Base-by-base conservation (phyloP, 1,140 invertebrate genomes). In the Lethrus apterus region DNA sequence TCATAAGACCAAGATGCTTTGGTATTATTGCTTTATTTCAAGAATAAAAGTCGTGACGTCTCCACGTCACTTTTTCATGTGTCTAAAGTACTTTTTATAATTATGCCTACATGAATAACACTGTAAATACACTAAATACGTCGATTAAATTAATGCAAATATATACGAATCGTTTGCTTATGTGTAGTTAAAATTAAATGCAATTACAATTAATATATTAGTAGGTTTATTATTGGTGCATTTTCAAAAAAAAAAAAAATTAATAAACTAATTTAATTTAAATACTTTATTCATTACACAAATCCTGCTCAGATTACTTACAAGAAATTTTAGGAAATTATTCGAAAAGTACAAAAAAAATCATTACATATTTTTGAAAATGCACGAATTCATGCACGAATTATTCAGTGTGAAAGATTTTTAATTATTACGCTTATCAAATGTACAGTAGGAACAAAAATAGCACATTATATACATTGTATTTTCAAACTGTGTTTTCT, bases 21-120 rank as follows among this genome's bases (percentile, higher is more conserved):
- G 60, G 59, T 61, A 59, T 55, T 60, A 63, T 58, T 56, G 60
- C 60, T 63, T 63, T 63, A 63, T 59, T 57, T 50, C 48, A 52
- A 34, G 42, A 21, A 35, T 48, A 19, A 26, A 32, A 48, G 11
- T 2, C 9, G 7, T 9, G 14, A 26, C 23, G 23, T 26, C n/a
- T 26, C 5, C 23, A 7, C 23, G 5, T 26, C n/a, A 26, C n/a
- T n/a, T 26, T n/a, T n/a, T 7, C 23, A 26, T 26, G 23, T 26
- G n/a, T 7, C 23, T 26, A 26, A 7, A 26, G 23, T 26, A 5
- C 5, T 26, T 5, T 26, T 26, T 7, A 5, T 7, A 5, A 7
- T 26, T 5, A n/a, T 7, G 23, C n/a, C 5, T 26, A n/a, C n/a
- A 26, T 7, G 23, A 26, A 26, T 26, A 26, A 7, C n/a, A 26